Evolutionary conservation across 2,888 invertebrate genomes (phyloP), one percentile per base, ranked within the genome.

Genomic region (Andrena trimmerana): DNA sequence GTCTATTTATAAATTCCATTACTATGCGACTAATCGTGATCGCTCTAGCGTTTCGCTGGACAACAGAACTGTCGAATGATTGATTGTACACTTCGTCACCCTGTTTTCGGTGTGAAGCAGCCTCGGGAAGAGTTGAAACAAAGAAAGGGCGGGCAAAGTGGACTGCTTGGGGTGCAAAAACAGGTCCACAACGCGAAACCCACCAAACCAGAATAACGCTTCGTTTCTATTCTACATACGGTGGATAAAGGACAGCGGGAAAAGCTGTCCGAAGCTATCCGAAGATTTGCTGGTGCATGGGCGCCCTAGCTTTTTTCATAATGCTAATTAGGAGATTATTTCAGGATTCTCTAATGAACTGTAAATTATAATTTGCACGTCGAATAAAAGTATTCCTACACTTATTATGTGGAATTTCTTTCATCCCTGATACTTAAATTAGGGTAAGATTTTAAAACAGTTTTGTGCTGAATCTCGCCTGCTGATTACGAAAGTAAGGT

Each of bases 1-100:
- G 65, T 70, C 79, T 84, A 83, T 83, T 84, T 83, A 77, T 80
- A 83, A 77, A 63, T 65, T 74, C 36, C 70, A 74, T 74, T 77
- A 66, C 72, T 81, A 60, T 16, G 69, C 65, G 20, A 42, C 24
- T 73, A 76, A 76, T 76, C 63, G 48, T 78, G 68, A 68, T 69
- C 63, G 63, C 68, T 48, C 10, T 42, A 24, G 48, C 10, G 63
- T 73, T 72, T 3, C n/a, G 4, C 50, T 50, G 59, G 29, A 10
- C 31, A 59, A 8, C 1, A 10, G 36, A 42, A 78, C 66, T 78
- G 59, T 27, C 36, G 20, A 48, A 77, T 42, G 13, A 42, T 42
- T 42, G 42, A 66, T 69, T 63, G n/a, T 36, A 36, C 20, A 20
- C 2, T 8, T 52, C 13, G 50, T 50, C 6, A 20, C n/a, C n/a